A percentile compares a stretch with the other conserved stretches of the same genome.
Evolutionary conservation across 1,140 invertebrate species (phyloP).

Genomic region (Tetramorium simillimum): DNA sequence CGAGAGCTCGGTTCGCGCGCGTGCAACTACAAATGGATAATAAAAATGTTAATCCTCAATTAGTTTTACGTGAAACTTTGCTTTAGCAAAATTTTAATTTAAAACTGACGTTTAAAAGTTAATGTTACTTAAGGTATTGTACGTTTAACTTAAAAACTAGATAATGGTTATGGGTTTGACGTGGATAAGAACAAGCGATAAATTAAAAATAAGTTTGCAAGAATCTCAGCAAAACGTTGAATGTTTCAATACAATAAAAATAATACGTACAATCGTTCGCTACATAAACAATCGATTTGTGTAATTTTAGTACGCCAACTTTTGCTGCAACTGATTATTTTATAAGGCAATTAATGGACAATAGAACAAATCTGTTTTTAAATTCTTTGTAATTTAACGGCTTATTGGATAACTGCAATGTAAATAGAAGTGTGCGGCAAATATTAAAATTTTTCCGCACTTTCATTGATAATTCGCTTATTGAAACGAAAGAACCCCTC

Average conservation of each 20-base stretch:
- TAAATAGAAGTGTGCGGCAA: neutral
- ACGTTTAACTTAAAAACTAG: neutral
- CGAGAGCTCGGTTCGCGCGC: neutral
- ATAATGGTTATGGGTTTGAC: neutral
- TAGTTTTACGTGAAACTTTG: neutral
- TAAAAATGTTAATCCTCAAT: neutral
- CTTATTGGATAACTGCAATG: neutral
- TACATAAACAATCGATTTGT: neutral
- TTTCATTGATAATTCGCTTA: neutral
- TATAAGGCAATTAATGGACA: neutral
- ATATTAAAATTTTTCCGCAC: neutral
- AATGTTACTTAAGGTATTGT: neutral
- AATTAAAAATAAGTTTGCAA: neutral
- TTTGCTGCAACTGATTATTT: neutral
- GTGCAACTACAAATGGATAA: neutral
- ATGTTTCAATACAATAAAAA: neutral
- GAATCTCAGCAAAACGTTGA: neutral
- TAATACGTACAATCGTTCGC: neutral
- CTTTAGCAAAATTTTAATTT: slow-evolving; percentile 7
- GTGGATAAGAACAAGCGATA: neutral
- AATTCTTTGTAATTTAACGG: neutral
- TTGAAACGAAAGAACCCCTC: neutral
- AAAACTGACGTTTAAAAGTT: neutral
- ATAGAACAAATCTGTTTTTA: neutral
- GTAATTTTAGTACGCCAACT: neutral